Conservation (phyloP, 2,888 invertebrate genomes). For the Andrena bucephala region DNA sequence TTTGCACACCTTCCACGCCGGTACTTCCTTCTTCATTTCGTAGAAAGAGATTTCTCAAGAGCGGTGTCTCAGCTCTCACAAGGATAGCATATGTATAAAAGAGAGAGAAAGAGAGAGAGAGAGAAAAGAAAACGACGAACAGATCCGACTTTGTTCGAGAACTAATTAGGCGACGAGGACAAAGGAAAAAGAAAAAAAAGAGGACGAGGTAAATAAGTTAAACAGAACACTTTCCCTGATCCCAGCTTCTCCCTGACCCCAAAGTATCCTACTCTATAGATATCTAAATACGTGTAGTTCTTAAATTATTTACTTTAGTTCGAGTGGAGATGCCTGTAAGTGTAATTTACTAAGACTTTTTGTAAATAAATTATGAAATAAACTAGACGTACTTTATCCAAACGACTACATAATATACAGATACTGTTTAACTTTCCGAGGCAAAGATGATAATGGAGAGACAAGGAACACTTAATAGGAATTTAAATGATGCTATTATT, state of each 20-base stretch:
- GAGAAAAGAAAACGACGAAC: constrained; percentile 10
- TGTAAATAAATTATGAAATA: constrained; percentile 85
- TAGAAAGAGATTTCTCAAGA: constrained; percentile 56
- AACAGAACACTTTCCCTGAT: constrained; percentile 78
- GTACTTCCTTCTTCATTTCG: constrained; percentile 67
- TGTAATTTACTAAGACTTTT: constrained; percentile 85
- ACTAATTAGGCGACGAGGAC: constrained; percentile 50
- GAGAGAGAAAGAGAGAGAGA: neutral
- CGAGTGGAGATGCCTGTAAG: constrained; percentile 85
- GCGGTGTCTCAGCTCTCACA: constrained; percentile 46
- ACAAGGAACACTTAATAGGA: constrained; percentile 9
- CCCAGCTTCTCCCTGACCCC: constrained; percentile 82
- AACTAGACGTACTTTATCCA: constrained; percentile 85
- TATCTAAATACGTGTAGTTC: constrained; percentile 84
- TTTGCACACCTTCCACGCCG: constrained; percentile 73
- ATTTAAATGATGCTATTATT: constrained; percentile 13
- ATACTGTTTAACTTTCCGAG: constrained; percentile 37
- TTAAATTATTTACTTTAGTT: constrained; percentile 85
- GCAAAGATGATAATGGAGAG: constrained; percentile 24
- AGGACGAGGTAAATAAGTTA: constrained; percentile 62
- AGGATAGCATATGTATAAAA: constrained; percentile 32
- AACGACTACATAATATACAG: constrained; percentile 71
- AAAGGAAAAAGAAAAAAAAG: constrained; percentile 45
- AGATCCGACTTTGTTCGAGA: constrained; percentile 54
- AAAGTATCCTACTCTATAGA: constrained; percentile 84